phyloP scores from a whole-genome alignment of 2,113 vertebrate species.

The Gymnocephalus cernua region DNA sequence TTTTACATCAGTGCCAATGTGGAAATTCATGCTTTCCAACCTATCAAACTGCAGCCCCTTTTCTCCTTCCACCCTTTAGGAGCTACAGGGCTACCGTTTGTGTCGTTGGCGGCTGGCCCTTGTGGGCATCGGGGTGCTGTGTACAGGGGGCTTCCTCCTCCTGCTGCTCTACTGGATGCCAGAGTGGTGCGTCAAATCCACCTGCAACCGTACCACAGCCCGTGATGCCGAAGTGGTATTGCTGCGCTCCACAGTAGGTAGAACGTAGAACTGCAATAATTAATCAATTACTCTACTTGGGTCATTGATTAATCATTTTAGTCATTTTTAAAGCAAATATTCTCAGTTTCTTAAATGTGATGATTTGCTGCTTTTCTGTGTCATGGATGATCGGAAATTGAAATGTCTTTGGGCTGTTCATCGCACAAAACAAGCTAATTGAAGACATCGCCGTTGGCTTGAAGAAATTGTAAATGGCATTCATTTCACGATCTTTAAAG shows the following conservation, averaged over 20 bases:
- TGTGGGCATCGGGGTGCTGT: conserved; percentile 89
- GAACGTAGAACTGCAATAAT: not conserved
- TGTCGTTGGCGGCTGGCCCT: conserved; percentile 93
- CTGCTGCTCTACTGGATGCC: conserved; percentile 99
- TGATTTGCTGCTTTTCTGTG: not conserved
- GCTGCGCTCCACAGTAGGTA: conserved; percentile 91
- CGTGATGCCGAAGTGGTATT: conserved; percentile 93
- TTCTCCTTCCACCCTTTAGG: conserved; percentile 77
- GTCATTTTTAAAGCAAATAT: not conserved
- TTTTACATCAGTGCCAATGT: not conserved
- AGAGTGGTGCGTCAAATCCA: conserved; percentile 96
- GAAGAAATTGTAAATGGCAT: not conserved
- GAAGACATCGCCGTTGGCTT: not conserved
- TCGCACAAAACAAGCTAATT: not conserved
- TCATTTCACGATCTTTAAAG: no score
- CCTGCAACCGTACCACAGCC: conserved; percentile 87
- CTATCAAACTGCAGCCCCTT: not conserved
- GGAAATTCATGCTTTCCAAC: not conserved
- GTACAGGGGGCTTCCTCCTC: conserved; percentile 95
- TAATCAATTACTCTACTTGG: not conserved
- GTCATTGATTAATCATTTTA: not conserved
- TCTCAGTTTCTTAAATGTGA: not conserved
- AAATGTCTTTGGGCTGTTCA: not conserved
- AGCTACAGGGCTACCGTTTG: conserved; percentile 91
- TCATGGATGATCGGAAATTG: not conserved